Evolutionary conservation across 2,888 invertebrate genomes (phyloP), one percentile per base, ranked within the genome.

Genomic region (Ptycholaimellus sp.): DNA sequence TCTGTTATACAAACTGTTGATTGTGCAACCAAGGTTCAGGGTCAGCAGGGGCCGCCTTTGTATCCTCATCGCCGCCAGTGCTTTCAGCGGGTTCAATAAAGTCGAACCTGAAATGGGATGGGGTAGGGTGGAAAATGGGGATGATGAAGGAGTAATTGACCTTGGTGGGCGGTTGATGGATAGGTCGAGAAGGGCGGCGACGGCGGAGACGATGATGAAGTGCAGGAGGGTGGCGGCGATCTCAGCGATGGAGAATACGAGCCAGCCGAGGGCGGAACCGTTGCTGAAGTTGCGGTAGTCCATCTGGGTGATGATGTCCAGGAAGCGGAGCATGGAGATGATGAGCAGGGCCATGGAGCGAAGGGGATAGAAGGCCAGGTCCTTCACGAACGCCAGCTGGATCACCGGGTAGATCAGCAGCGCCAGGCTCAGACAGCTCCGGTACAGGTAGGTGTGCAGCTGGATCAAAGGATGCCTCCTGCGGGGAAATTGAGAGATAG

Each of bases 351-450:
- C 14, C 16, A 31, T 4, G 3, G 17, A n/a, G 7, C 33, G 22
- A 20, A 39, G 18, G 20, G 39, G 39, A n/a, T 39, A 30, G 31
- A 14, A 30, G 28, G 30, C 32, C 27, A 35, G 7, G 11, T 39
- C 17, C 5, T 22, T 17, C 11, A 23, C 19, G 16, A 33, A 20
- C 20, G 9, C 3, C 13, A 29, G 17, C 27, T 38, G 38, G 3
- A 30, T 17, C 16, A 16, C 7, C 6, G 39, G 39, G 19, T 23
- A 35, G 3, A 36, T 5, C 9, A 39, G 7, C 20, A 39, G 27
- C 2, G 32, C 22, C 16, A 39, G 14, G 11, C 30, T 25, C 20
- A 36, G 29, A 21, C 35, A 32, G 7, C 13, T 21, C 3, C 39
- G 27, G 18, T 39, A 32, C 18, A 39, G 19, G 5, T 17, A 3